phyloP scores from a whole-genome alignment of 1,140 invertebrate genomes.

The Ostrea denselamellosa region DNA sequence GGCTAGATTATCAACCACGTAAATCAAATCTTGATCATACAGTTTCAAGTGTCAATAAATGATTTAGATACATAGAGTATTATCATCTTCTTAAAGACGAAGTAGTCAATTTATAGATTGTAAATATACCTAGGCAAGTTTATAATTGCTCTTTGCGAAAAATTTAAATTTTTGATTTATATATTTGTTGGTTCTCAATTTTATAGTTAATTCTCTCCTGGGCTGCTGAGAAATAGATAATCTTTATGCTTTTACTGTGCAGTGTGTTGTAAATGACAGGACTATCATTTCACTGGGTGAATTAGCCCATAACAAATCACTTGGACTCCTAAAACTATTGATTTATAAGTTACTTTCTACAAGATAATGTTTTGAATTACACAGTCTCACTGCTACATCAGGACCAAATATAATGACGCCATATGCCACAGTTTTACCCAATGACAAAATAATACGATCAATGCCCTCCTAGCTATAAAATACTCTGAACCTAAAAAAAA shows the following conservation, averaged over 20 bases:
- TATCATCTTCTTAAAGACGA: conserved; percentile 21
- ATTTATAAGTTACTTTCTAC: conserved; percentile 21
- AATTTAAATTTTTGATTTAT: conserved; percentile 37
- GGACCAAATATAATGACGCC: conserved; percentile 2
- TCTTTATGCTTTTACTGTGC: conserved; percentile 17
- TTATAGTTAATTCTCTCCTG: neutral
- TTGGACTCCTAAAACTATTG: conserved; percentile 35
- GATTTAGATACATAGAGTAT: neutral
- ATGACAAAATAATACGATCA: conserved; percentile 11
- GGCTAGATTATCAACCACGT: neutral
- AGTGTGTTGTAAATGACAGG: neutral
- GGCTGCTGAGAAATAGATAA: conserved; percentile 8
- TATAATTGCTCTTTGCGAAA: conserved; percentile 30
- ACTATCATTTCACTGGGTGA: conserved; percentile 27
- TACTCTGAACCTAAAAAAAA: neutral
- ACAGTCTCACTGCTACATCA: neutral
- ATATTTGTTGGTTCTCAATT: conserved; percentile 22
- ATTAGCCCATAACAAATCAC: conserved; percentile 39
- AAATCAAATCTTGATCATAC: conserved; percentile 20
- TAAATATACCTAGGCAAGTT: conserved; percentile 23
- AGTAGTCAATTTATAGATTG: conserved; percentile 38
- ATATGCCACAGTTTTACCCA: conserved; percentile 31
- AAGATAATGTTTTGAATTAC: conserved; percentile 33
- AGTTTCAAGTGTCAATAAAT: conserved; percentile 32
- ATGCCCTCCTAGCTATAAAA: neutral